These are phyloP conservation scores for Labia minor DNA, from an alignment of 2,888 invertebrate genomes.

Conservation along the genomic window DNA sequence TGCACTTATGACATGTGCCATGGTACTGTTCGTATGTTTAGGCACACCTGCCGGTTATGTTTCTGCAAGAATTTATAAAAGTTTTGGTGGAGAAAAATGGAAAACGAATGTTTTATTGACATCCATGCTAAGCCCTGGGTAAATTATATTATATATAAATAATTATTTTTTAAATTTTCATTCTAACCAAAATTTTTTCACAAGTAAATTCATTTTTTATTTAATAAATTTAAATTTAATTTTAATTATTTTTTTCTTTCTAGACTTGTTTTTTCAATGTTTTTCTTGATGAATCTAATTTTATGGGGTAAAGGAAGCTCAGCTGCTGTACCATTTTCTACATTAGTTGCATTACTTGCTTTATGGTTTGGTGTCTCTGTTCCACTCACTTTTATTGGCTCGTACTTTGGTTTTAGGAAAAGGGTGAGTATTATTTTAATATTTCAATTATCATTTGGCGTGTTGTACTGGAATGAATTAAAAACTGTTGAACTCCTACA, in stretches of 20 bases:
- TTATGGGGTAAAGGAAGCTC: conserved; percentile 94
- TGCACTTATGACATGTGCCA: conserved; percentile 94
- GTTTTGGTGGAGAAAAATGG: conserved; percentile 97
- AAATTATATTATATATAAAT: conserved; percentile 32
- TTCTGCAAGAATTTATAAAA: conserved; percentile 94
- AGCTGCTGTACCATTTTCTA: conserved; percentile 94
- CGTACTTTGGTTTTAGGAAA: conserved; percentile 97
- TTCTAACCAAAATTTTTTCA: no score
- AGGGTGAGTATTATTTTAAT: conserved; percentile 52
- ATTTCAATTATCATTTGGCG: conserved; percentile 3
- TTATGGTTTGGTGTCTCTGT: conserved; percentile 98
- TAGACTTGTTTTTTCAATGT: conserved; percentile 90
- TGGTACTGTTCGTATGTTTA: conserved; percentile 92
- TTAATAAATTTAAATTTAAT: no score
- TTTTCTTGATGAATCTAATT: conserved; percentile 93
- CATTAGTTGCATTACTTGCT: conserved; percentile 82
- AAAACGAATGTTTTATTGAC: conserved; percentile 95
- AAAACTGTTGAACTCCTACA: no score
- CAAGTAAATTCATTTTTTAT: no score
- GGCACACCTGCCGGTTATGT: conserved; percentile 96
- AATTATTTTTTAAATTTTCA: no score
- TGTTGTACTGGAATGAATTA: no score
- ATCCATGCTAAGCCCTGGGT: conserved; percentile 95
- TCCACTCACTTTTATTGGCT: conserved; percentile 93
- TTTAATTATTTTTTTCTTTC: conserved; percentile 33